Percentiles rank a stretch among this genome's conserved stretches.
These are phyloP conservation scores for Sarcophilus harrisii DNA, from an alignment of 2,797 vertebrate genomes.

Conservation along the genomic window DNA sequence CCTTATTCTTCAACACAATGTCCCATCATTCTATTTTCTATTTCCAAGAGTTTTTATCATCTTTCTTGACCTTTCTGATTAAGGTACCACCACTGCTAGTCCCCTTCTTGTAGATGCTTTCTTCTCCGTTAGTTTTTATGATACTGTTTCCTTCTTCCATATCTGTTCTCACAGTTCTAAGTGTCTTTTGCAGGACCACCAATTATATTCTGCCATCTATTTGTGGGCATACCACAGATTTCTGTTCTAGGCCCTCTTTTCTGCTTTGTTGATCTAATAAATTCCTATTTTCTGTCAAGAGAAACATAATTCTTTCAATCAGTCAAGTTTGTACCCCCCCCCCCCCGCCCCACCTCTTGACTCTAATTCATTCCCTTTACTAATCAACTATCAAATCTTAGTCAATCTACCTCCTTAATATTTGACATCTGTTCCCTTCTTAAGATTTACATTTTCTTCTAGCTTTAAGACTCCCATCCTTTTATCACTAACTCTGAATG, in stretches of 20 bases:
- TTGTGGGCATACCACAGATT: neutral
- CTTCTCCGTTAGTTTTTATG: neutral
- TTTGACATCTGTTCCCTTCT: neutral
- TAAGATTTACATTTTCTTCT: neutral
- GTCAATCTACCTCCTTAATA: neutral
- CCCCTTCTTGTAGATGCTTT: neutral
- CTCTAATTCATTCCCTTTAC: neutral
- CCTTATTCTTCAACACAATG: neutral
- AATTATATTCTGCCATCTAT: neutral
- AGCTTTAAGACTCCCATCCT: neutral
- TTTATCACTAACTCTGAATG: neutral
- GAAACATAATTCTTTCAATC: neutral
- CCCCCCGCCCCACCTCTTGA: neutral
- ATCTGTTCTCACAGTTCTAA: neutral
- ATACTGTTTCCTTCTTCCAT: neutral
- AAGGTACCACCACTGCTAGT: neutral
- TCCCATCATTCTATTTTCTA: neutral
- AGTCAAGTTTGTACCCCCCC: neutral
- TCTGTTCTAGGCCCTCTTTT: neutral
- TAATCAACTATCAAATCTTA: neutral
- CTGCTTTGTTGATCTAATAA: neutral
- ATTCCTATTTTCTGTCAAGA: neutral
- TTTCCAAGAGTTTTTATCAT: neutral
- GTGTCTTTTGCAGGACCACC: neutral
- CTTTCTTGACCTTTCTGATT: neutral